Conservation (phyloP, 2,113 vertebrate genomes). For the Sylvietta virens region DNA sequence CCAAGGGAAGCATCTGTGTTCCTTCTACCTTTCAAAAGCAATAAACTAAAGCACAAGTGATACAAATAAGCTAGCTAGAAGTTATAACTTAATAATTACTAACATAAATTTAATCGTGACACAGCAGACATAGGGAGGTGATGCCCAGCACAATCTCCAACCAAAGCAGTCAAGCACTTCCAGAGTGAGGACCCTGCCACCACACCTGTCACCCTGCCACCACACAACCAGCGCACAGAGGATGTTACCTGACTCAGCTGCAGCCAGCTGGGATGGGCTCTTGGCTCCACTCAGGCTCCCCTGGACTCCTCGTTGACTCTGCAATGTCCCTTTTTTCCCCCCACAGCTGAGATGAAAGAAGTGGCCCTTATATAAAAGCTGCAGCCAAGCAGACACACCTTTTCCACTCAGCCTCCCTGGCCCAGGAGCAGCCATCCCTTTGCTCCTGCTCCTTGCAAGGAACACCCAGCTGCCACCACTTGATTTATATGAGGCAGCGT, state of each 20-base stretch:
- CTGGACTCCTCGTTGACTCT: neutral
- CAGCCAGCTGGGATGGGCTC: neutral
- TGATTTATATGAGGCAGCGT: neutral
- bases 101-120: neutral
- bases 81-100: neutral
- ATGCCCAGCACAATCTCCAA: neutral
- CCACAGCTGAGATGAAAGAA: neutral
- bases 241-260: neutral
- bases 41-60: neutral
- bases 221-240: neutral
- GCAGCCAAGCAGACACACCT: neutral
- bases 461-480: neutral
- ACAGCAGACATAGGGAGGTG: neutral
- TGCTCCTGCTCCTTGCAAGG: neutral
- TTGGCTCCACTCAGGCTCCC: neutral
- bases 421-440: neutral
- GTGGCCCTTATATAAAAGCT: neutral
- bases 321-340: accelerated
- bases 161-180: neutral
- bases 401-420: neutral
- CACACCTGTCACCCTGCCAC: neutral
- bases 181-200: neutral
- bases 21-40: neutral
- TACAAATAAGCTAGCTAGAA: neutral
- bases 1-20: neutral